Base-by-base conservation (phyloP, 2,113 vertebrate genomes). In the Cyprinus carpio region DNA sequence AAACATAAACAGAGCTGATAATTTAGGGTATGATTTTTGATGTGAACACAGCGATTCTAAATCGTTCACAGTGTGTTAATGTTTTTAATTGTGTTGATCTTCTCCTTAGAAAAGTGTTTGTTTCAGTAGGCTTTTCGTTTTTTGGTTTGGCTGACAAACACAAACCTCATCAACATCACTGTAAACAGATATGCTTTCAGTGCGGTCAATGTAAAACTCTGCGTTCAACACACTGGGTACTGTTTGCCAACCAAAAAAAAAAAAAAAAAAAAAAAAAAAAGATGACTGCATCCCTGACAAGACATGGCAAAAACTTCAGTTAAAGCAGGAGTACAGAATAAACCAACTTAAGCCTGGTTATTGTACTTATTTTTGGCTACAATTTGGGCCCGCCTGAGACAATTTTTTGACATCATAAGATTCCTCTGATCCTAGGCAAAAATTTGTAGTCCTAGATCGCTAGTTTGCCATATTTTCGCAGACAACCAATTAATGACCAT, bases 121-220 rank as follows among this genome's bases (percentile, higher is more conserved):
- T 43, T 74, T 74, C 56, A 37, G 2, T 37, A 25, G 34, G 11
- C 20, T 79, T 60, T 34, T 60, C 37, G 2, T 25, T 77, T 78
- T 40, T 79, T n/a, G n/a, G 31, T 11, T 60, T 40, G 29, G 31
- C 29, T 79, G 76, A 25, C 54, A 40, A n/a, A 78, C 60, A 60
- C n/a, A 78, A 78, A 58, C 18, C 54, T n/a, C 51, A 37, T 78
- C 76, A 60, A 60, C 31, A 58, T 15, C 18, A 34, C 75, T 58
- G 31, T n/a, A 29, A 58, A 15, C 20, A 37, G 11, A 58, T 78
- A 58, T 40, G n/a, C 54, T 60, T 37, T 6, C 11, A 0, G 12
- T n/a, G n/a, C 0, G 31, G 12, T 40, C 31, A 16, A 13, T 37
- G 54, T 40, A 60, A 78, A 60, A 78, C 54, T 37, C 16, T 34